phyloP scores from a whole-genome alignment of 1,140 invertebrate species.

The Antheraea mylitta region DNA sequence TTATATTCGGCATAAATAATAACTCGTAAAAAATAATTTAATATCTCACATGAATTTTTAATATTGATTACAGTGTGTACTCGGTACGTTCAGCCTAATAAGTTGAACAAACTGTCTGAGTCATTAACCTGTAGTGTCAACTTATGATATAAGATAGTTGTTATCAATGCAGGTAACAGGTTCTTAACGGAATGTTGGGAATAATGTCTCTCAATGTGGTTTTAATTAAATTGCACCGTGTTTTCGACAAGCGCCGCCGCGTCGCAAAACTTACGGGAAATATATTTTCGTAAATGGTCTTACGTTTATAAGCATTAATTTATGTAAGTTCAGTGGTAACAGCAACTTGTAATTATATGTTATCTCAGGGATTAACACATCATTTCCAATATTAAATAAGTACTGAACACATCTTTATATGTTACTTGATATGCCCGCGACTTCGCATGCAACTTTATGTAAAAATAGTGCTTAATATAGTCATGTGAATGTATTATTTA shows the following conservation, averaged over 20 bases:
- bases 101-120: constrained; percentile 39
- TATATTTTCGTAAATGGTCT: neutral
- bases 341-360: no score
- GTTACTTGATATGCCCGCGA: no score
- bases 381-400: no score
- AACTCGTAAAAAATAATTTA: constrained; percentile 20
- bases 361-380: no score
- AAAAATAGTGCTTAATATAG: no score
- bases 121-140: constrained; percentile 51
- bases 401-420: no score
- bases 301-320: no score
- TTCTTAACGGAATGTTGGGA: constrained; percentile 21
- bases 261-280: neutral
- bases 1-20: constrained; percentile 15
- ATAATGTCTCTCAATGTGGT: constrained; percentile 12
- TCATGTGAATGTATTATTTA: no score
- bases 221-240: constrained; percentile 10
- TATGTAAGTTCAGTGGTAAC: no score
- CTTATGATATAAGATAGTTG: constrained; percentile 46
- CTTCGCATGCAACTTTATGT: no score
- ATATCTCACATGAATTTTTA: constrained; percentile 26
- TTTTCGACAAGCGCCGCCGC: constrained; percentile 4
- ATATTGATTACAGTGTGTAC: constrained; percentile 33
- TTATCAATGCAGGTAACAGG: constrained; percentile 37
- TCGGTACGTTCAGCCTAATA: constrained; percentile 22